Evolutionary conservation across 2,113 vertebrate genomes (phyloP).

Genomic region (Rhinolophus sinicus): DNA sequence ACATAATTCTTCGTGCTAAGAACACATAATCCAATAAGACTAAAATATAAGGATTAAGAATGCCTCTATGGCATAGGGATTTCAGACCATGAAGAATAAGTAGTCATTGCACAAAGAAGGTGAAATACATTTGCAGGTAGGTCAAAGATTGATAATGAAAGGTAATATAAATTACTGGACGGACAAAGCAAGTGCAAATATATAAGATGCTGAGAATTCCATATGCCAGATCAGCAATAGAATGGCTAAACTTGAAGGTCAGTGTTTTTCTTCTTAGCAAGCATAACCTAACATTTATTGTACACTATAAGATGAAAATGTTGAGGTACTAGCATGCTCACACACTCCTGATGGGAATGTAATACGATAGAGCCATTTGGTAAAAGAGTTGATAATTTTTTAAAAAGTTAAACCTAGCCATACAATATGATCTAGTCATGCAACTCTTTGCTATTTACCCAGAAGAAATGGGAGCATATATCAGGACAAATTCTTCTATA

Average conservation of each 20-base stretch:
- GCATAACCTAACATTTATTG: neutral
- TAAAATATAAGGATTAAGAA: neutral
- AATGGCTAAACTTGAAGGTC: neutral
- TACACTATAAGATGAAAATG: neutral
- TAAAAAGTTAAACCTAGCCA: neutral
- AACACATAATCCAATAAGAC: neutral
- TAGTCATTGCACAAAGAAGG: neutral
- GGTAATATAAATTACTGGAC: neutral
- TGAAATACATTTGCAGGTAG: neutral
- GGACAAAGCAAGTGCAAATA: neutral
- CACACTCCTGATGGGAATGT: neutral
- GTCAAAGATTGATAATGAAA: neutral
- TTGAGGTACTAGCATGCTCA: neutral
- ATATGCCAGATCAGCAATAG: neutral
- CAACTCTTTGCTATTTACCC: neutral
- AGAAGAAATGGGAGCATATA: neutral
- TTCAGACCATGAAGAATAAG: neutral
- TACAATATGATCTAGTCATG: neutral
- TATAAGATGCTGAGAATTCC: neutral
- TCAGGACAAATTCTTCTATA: neutral
- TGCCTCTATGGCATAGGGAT: neutral
- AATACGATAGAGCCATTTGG: neutral
- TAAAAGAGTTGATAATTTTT: neutral
- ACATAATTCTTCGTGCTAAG: neutral
- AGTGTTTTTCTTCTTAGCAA: neutral